A percentile compares a stretch with the other conserved stretches of the same genome.
Evolutionary conservation across 2,888 invertebrate species (phyloP).

Genomic region (Andrena haemorrhoa): DNA sequence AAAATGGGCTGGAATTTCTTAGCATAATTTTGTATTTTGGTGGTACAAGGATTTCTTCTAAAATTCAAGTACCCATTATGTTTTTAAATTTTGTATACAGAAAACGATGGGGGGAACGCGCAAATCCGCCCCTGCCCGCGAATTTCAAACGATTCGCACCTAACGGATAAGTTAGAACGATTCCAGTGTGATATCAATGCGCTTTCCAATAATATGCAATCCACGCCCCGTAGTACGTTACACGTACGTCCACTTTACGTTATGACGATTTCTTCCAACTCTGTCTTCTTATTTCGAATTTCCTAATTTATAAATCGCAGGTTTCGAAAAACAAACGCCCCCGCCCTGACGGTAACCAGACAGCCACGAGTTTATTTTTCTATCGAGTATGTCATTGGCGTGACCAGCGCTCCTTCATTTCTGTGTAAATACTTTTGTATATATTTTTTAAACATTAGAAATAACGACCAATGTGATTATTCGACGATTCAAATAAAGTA

Average conservation of each 20-base stretch:
- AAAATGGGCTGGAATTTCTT: constrained; percentile 14
- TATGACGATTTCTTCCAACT: background rate
- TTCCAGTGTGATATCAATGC: background rate
- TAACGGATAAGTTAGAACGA: constrained; percentile 11
- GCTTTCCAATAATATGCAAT: constrained; percentile 8
- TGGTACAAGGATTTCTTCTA: background rate
- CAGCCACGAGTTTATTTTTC: constrained; percentile 72
- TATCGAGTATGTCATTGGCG: constrained; percentile 63
- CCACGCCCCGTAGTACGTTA: background rate
- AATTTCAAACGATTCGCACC: constrained; percentile 12
- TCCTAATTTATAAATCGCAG: constrained; percentile 11
- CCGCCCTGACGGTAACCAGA: constrained; percentile 33
- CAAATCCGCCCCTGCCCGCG: background rate
- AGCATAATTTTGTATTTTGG: background rate
- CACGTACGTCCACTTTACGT: constrained; percentile 8
- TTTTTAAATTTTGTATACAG: constrained; percentile 2
- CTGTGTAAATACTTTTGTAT: constrained; percentile 80
- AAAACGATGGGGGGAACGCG: background rate
- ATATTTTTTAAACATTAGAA: constrained; percentile 73
- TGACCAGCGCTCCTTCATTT: constrained; percentile 63
- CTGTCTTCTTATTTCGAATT: background rate
- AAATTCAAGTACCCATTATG: background rate
- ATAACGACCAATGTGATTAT: constrained; percentile 72
- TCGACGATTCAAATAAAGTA: constrained; percentile 73
- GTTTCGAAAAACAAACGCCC: constrained; percentile 21